These are phyloP conservation scores for Antheraea mylitta DNA, from an alignment of 1,140 invertebrate species.

Conservation along the genomic window DNA sequence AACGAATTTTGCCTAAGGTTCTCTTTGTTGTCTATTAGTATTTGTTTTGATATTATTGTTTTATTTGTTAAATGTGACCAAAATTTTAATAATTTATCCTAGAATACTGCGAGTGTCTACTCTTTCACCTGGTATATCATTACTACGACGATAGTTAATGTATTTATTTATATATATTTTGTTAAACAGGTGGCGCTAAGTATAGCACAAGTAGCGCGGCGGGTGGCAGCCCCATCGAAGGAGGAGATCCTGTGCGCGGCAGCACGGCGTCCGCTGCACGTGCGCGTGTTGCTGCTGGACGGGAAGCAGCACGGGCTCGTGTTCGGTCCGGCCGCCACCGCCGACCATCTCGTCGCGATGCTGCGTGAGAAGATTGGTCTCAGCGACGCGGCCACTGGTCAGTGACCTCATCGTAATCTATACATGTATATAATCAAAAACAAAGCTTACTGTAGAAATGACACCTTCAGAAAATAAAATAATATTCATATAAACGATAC, in stretches of 20 bases:
- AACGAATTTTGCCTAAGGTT: too few relatives aligned
- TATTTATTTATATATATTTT: not conserved
- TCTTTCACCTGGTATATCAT: too few relatives aligned
- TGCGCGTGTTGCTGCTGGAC: conserved; percentile 95
- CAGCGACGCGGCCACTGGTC: conserved; percentile 87
- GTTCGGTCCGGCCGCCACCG: conserved; percentile 96
- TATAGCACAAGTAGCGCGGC: conserved; percentile 90
- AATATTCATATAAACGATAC: too few relatives aligned
- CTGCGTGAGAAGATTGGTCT: conserved; percentile 96
- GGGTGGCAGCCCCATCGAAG: conserved; percentile 95
- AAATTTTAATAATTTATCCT: too few relatives aligned
- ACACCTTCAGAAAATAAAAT: too few relatives aligned
- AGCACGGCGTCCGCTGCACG: conserved; percentile 93
- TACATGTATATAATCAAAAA: too few relatives aligned
- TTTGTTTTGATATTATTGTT: too few relatives aligned
- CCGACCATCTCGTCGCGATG: conserved; percentile 93
- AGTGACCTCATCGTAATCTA: too few relatives aligned
- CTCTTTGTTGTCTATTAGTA: too few relatives aligned
- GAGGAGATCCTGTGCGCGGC: conserved; percentile 96
- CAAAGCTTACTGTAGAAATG: too few relatives aligned
- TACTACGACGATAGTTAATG: not conserved
- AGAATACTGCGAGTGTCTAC: too few relatives aligned
- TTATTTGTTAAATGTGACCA: too few relatives aligned
- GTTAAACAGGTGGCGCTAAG: conserved; percentile 85
- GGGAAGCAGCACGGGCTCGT: conserved; percentile 96